These are phyloP conservation scores for Melospiza georgiana DNA, from an alignment of 2,113 vertebrate species.

Conservation along the genomic window DNA sequence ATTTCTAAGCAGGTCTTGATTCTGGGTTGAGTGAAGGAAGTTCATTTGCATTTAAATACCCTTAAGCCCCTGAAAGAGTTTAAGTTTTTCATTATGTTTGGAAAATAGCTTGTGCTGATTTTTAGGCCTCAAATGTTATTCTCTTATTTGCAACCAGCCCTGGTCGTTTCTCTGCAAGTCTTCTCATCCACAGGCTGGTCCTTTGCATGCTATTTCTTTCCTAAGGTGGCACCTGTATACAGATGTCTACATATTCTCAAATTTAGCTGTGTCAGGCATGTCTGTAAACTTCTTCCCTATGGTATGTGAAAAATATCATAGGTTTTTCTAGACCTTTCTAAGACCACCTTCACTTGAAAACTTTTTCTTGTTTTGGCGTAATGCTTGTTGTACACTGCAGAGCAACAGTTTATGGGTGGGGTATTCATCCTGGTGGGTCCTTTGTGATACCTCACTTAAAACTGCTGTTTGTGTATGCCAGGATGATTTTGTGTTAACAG, in stretches of 20 bases:
- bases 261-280: not conserved
- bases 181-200: not conserved
- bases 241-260: not conserved
- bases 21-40: not conserved
- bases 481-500: not conserved
- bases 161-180: not conserved
- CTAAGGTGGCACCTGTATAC: not conserved
- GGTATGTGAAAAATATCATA: not conserved
- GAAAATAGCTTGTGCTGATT: conserved; percentile 29
- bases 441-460: not conserved
- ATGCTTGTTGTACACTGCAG: not conserved
- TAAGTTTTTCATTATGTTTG: conserved; percentile 27
- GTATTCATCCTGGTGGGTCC: not conserved
- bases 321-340: not conserved
- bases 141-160: not conserved
- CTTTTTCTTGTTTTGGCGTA: not conserved
- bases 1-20: not conserved
- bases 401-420: not conserved
- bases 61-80: conserved; percentile 37
- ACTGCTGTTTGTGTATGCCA: not conserved
- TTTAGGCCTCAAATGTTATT: not conserved
- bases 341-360: not conserved
- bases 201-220: not conserved
- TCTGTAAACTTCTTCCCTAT: not conserved
- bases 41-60: conserved; percentile 48